Evolutionary conservation across 2,888 invertebrate species (phyloP).

Genomic region (Philereme vetulata): DNA sequence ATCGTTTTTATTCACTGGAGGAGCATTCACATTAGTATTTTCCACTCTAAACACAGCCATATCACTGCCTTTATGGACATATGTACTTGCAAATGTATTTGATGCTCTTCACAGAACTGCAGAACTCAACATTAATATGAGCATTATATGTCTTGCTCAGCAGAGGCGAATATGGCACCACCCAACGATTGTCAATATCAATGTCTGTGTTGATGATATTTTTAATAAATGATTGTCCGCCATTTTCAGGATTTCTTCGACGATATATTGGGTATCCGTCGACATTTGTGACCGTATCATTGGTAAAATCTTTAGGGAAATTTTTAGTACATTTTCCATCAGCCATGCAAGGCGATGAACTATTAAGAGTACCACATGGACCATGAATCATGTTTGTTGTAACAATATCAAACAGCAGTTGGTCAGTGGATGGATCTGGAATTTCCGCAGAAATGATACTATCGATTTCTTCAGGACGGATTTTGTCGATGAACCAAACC

Average conservation of each 20-base stretch:
- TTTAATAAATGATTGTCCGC: no score
- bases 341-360: conserved; percentile 39
- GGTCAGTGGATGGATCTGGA: conserved; percentile 35
- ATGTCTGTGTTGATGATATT: no score
- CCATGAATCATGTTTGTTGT: conserved; percentile 44
- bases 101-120: conserved; percentile 33
- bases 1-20: conserved; percentile 26
- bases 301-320: conserved; percentile 43
- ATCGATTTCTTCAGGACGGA: conserved; percentile 41
- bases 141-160: conserved; percentile 34
- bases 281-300: conserved; percentile 33
- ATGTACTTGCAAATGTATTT: conserved; percentile 42
- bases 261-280: conserved; percentile 48
- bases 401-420: conserved; percentile 33
- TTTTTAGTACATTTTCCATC: conserved; percentile 37
- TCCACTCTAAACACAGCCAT: conserved; percentile 21
- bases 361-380: conserved; percentile 41
- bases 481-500: no score
- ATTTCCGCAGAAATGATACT: conserved; percentile 42
- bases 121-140: conserved; percentile 35
- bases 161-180: conserved; percentile 36
- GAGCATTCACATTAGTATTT: no score
- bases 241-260: conserved; percentile 39
- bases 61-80: conserved; percentile 40
- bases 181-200: conserved; percentile 33